Evolutionary conservation across 2,888 invertebrate genomes (phyloP), one percentile per base, ranked within the genome.

Genomic region (Synergus umbraculus): DNA sequence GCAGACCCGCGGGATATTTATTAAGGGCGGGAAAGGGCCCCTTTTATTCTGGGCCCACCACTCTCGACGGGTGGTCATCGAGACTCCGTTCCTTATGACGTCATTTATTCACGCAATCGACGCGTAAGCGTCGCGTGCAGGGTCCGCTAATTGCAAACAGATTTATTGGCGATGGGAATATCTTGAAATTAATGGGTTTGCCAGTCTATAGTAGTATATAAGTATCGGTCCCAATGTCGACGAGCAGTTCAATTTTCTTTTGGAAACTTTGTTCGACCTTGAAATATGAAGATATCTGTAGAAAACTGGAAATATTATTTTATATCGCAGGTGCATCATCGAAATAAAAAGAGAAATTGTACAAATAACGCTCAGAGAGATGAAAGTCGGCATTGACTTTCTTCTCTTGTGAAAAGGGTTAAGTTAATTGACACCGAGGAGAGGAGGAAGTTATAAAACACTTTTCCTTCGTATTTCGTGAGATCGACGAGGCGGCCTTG

Each of bases 141-240:
- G 84, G 86, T 83, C 79, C 83, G 89, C 90, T 92, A 92, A 92
- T 92, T 92, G 90, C 92, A 90, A 91, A 91, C 85, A 90, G 91
- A 92, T 92, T 92, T 92, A 92, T 92, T 87, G 88, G 86, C 84
- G 85, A 81, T 83, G 82, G 81, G 82, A 69, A 77, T 80, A 41
- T 69, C 18, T 13, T 77, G 22, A 63, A 66, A 76, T 69, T 77
- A 79, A 64, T 66, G 37, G 69, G 22, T 49, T 46, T 49, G 15
- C 37, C 9, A 15, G 15, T 37, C 41, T 54, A n/a, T n/a, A n/a
- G n/a, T n/a, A 67, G 18, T 10, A 60, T 54, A 60, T 60, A 60
- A 29, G 18, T 10, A 60, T 29, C 22, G 54, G n/a, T 54, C 54
- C 54, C 9, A 54, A 54, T 54, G n/a, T 15, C 22, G 13, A 60